Evolutionary conservation across 53 echinoderm and acorn worm species (phyloP).

Genomic region (Arbacia lixula): DNA sequence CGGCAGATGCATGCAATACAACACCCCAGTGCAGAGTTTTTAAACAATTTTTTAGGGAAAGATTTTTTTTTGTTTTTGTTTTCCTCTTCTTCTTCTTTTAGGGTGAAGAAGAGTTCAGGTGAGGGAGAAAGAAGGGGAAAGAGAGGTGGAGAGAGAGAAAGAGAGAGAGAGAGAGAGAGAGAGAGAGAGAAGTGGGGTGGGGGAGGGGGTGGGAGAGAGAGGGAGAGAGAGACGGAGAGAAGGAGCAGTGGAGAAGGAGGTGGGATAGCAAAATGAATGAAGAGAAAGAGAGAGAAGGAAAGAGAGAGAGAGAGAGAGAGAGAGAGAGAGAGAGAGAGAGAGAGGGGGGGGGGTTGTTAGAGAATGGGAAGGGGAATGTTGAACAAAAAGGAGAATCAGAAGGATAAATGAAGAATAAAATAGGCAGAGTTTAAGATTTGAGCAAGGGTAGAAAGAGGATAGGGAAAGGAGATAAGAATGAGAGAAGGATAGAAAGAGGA

Average conservation of each 20-base stretch:
- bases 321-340: background rate
- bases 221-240: background rate
- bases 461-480: background rate
- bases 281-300: background rate
- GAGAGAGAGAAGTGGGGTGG: no score
- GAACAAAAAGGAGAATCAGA: no score
- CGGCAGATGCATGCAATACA: slow-evolving; percentile 46
- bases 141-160: no score
- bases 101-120: no score
- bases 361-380: no score
- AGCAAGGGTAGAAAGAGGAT: background rate
- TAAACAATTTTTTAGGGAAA: slow-evolving; percentile 39
- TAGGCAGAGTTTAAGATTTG: no score
- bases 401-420: no score
- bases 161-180: no score
- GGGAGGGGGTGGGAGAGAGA: no score
- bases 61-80: background rate
- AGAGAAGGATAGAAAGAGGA: background rate
- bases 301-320: background rate
- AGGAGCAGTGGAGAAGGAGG: background rate
- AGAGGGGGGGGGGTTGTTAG: background rate
- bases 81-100: background rate
- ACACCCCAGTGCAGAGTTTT: slow-evolving; percentile 38
- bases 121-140: no score
- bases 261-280: background rate